A percentile compares a stretch with the other conserved stretches of the same genome.
phyloP scores from a whole-genome alignment of 2,888 invertebrate species.

The Creontiades dilutus region DNA sequence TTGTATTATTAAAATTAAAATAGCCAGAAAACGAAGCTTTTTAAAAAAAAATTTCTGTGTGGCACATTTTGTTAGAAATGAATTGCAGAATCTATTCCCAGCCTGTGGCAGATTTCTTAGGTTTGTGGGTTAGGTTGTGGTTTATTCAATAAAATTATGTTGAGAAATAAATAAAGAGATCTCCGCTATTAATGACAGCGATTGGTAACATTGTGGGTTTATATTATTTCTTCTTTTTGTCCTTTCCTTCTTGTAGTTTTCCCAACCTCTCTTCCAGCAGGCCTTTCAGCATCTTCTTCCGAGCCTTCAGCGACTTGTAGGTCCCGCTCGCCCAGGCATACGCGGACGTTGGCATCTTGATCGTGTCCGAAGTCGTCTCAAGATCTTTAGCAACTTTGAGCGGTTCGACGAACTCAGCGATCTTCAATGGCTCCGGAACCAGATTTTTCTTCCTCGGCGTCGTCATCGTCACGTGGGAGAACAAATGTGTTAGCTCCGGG shows the following conservation, averaged over 20 bases:
- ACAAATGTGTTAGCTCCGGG: slow-evolving; percentile 29
- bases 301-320: slow-evolving; percentile 57
- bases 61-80: too few species aligned
- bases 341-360: slow-evolving; percentile 1
- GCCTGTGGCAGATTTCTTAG: too few species aligned
- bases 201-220: too few species aligned
- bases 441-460: slow-evolving; percentile 37
- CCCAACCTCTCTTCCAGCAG: slow-evolving; percentile 46
- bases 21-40: too few species aligned
- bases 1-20: too few species aligned
- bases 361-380: background rate
- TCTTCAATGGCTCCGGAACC: background rate
- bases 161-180: too few species aligned
- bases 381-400: background rate
- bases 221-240: slow-evolving; percentile 40
- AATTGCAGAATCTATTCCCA: too few species aligned
- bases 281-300: slow-evolving; percentile 61
- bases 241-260: slow-evolving; percentile 33
- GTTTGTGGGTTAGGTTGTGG: too few species aligned
- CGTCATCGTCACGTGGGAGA: slow-evolving; percentile 40
- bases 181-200: too few species aligned
- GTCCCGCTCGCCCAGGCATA: slow-evolving; percentile 57
- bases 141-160: too few species aligned
- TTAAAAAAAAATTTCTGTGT: too few species aligned
- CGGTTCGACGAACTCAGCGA: slow-evolving; percentile 52